Evolutionary conservation across 1,140 invertebrate genomes (phyloP), one percentile per base, ranked within the genome.

Genomic region (Solenopsis invicta): DNA sequence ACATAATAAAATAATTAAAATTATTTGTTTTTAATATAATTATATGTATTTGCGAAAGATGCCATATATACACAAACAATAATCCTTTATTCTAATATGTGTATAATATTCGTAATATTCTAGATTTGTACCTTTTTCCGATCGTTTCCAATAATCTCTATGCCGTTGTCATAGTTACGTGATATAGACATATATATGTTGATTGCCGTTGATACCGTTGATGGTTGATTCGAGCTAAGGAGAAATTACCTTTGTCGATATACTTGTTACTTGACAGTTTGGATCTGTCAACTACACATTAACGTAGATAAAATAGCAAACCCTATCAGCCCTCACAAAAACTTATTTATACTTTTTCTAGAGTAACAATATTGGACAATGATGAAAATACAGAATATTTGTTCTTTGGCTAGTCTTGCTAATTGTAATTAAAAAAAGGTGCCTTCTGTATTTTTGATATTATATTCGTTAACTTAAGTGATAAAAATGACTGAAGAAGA

Each of bases 111-210:
- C 4, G 6, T 16, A 54, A 66, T n/a, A 77, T 62, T 72, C 9
- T 21, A 13, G 3, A 21, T 72, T 81, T 76, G 5, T 62, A n/a
- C 48, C 45, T 62, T 24, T 34, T 52, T 56, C 6, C 13, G 37
- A 9, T 52, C 5, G 16, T 77, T 45, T 41, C 37, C 37, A 50
- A 29, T 61, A 62, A 66, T 16, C 16, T 29, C 10, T 21, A 13
- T 10, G 1, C 1, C 13, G 82, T 85, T 3, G 82, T 45, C 74
- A 85, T 85, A 66, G 82, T 78, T 78, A 85, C 82, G 48, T 54
- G 8, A 62, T 76, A 29, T 64, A 62, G 21, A 64, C 76, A 59
- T 9, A 1, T 8, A 41, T 29, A 29, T 2, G 29, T 29, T 29
- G 29, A 29, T 29, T n/a, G n/a, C n/a, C n/a, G n/a, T n/a, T n/a